phyloP scores from a whole-genome alignment of 2,888 invertebrate genomes.

The Brachycybe producta region DNA sequence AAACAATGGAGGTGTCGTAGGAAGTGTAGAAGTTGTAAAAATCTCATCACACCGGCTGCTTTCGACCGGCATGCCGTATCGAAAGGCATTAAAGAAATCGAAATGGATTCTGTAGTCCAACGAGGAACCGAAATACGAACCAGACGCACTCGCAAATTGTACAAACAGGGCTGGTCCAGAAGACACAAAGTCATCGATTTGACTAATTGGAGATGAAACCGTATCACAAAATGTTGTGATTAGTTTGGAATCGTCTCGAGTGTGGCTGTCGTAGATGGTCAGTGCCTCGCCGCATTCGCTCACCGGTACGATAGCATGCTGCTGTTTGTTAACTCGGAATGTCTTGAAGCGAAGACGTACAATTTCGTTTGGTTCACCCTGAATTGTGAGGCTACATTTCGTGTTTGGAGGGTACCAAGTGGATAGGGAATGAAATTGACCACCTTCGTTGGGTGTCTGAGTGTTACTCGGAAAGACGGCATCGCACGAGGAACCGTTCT shows the following conservation, averaged over 20 bases:
- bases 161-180: slow-evolving; percentile 76
- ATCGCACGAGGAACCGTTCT: slow-evolving; percentile 18
- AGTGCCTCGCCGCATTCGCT: slow-evolving; percentile 82
- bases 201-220: slow-evolving; percentile 53
- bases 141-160: slow-evolving; percentile 60
- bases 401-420: slow-evolving; percentile 92
- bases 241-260: slow-evolving; percentile 76
- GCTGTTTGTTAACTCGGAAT: slow-evolving; percentile 75
- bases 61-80: slow-evolving; percentile 65
- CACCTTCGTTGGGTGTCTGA: slow-evolving; percentile 5
- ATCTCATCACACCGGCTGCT: slow-evolving; percentile 76
- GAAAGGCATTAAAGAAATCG: slow-evolving; percentile 83
- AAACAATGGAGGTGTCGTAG: background rate
- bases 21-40: slow-evolving; percentile 42
- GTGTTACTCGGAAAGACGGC: slow-evolving; percentile 18
- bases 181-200: slow-evolving; percentile 82
- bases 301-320: slow-evolving; percentile 68
- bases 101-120: slow-evolving; percentile 89
- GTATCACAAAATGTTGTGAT: slow-evolving; percentile 92
- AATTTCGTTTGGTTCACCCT: slow-evolving; percentile 71
- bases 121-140: slow-evolving; percentile 86
- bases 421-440: slow-evolving; percentile 66
- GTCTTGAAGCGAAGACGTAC: slow-evolving; percentile 82
- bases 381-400: slow-evolving; percentile 78
- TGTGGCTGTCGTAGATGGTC: slow-evolving; percentile 74